phyloP scores from a whole-genome alignment of 2,113 vertebrate species.

The Peromyscus leucopus region DNA sequence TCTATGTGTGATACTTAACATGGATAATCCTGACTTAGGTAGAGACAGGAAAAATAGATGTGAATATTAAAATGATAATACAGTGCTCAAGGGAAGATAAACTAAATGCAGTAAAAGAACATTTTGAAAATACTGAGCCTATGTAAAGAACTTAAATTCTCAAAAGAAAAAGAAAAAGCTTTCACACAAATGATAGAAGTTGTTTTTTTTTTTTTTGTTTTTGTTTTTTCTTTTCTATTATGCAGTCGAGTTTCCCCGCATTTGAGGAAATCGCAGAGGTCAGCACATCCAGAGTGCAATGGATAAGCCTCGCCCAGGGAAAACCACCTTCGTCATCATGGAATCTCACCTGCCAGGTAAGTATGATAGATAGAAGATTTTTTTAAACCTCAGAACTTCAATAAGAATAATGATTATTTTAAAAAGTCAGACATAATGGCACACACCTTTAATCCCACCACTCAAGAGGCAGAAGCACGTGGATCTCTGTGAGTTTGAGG shows the following conservation, averaged over 20 bases:
- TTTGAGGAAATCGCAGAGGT: too few species aligned
- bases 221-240: too few species aligned
- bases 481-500: not conserved
- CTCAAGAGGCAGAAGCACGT: not conserved
- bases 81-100: not conserved
- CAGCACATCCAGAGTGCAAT: too few species aligned
- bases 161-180: not conserved
- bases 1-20: not conserved
- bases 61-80: slow-evolving; percentile 12
- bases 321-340: too few species aligned
- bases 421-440: not conserved
- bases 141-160: not conserved
- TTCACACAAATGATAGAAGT: not conserved
- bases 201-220: too few species aligned
- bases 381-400: not conserved
- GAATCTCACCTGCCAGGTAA: too few species aligned
- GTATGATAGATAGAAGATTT: not conserved
- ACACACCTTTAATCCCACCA: not conserved
- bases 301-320: too few species aligned
- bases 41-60: slow-evolving; percentile 13
- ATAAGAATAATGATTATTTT: not conserved
- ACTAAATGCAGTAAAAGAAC: not conserved
- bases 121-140: not conserved
- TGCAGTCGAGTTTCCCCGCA: too few species aligned
- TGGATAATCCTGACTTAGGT: slow-evolving; percentile 35